Base-by-base conservation (phyloP, 1,140 invertebrate species). In the Eriocheir sinensis region DNA sequence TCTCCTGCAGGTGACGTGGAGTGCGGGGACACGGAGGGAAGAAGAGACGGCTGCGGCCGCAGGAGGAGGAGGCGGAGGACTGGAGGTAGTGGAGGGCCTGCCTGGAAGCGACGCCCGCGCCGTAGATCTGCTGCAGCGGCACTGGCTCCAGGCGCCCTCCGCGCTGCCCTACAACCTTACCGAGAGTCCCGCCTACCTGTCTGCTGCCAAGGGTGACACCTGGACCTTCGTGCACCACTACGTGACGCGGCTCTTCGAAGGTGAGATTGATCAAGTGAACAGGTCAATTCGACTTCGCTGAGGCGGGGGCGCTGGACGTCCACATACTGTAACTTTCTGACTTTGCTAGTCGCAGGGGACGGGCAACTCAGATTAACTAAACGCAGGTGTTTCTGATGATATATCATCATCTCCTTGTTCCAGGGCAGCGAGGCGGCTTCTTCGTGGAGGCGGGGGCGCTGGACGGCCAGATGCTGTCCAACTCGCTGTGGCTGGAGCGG, bases 371-470 rank as follows among this genome's bases (percentile, higher is more conserved):
- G 48, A 53, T 53, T 53, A 53, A n/a, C n/a, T 53, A 21, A 53
- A 12, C 8, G 48, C 48, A 53, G 12, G 12, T 9, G 21, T 53
- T 12, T 9, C 8, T 53, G 48, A 1, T 9, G 2, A 17, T 21
- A 53, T 17, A 17, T 17, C 12, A 53, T 9, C 21, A 12, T 53
- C 48, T 53, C 12, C 21, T 21, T 53, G 9, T 48, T 72, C 21
- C 27, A 72, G 60, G 60, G 81, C 15, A 85, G 81, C 34, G 15
- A 6, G 38, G 17, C 34, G 81, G 81, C 38, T 85, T 85, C 34
- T 85, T 85, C 81, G 81, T 85, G 38, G 81, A 85, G 38, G 81
- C 81, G 3, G 81, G 81, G 38, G 81, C 81, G 34, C 81, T 85
- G 81, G 81, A 85, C 81, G 81, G 81, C 17, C 81, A 85, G 81